phyloP scores from a whole-genome alignment of 2,888 invertebrate genomes.

The Shargacucullia verbasci region DNA sequence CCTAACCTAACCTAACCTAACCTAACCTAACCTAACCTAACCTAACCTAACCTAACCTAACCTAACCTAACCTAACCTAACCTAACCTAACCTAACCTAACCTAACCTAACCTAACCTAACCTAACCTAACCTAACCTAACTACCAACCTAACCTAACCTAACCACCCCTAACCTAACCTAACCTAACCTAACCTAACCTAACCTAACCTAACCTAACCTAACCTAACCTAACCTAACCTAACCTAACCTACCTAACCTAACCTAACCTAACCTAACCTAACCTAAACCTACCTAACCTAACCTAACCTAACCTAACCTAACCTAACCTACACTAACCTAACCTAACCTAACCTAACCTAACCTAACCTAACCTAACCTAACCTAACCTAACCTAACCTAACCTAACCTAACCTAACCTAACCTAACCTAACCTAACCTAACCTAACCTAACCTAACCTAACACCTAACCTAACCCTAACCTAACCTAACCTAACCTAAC shows the following conservation, averaged over 20 bases:
- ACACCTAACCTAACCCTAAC: too few relatives aligned
- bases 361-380: constrained; percentile 47
- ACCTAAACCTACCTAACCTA: too few relatives aligned
- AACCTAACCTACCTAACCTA: constrained; percentile 34
- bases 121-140: constrained; percentile 39
- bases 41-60: constrained; percentile 47
- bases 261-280: constrained; percentile 42
- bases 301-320: too few relatives aligned
- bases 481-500: too few relatives aligned
- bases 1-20: constrained; percentile 41
- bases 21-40: constrained; percentile 44
- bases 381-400: constrained; percentile 50
- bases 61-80: constrained; percentile 46
- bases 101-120: constrained; percentile 38
- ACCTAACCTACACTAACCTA: too few relatives aligned
- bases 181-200: constrained; percentile 34
- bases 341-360: constrained; percentile 46
- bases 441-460: constrained; percentile 46
- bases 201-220: constrained; percentile 40
- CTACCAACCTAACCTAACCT: too few relatives aligned
- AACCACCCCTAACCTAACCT: constrained; percentile 34
- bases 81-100: constrained; percentile 39
- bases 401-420: constrained; percentile 49
- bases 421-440: constrained; percentile 41
- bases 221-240: constrained; percentile 36